A percentile compares a stretch with the other conserved stretches of the same genome.
These are phyloP conservation scores for Apis laboriosa DNA, from an alignment of 1,140 invertebrate genomes.

Conservation along the genomic window DNA sequence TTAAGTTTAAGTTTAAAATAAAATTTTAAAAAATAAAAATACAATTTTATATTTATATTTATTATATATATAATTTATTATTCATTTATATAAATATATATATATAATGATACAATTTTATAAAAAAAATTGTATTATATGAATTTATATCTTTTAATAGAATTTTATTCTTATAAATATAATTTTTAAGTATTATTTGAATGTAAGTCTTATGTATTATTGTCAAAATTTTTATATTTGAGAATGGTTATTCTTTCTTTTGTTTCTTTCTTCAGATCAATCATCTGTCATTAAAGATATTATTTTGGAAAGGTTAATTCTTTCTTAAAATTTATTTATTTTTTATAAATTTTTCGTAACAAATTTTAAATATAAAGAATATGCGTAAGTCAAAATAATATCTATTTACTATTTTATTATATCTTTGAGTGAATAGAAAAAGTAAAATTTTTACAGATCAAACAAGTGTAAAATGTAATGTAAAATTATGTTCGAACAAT, in stretches of 20 bases:
- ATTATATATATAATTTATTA: not conserved
- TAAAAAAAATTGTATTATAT: not conserved
- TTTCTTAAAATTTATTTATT: not conserved
- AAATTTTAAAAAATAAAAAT: not conserved
- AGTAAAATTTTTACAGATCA: slow-evolving; percentile 17
- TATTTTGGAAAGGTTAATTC: slow-evolving; percentile 25
- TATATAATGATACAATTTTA: not conserved
- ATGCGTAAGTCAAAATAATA: slow-evolving; percentile 16
- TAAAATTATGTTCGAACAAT: slow-evolving; percentile 11
- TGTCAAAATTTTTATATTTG: not conserved
- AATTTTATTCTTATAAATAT: not conserved
- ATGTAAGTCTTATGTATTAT: not conserved
- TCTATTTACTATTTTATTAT: too few species aligned
- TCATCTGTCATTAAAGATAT: slow-evolving; percentile 13
- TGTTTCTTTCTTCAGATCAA: not conserved
- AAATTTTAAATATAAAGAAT: not conserved
- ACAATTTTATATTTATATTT: not conserved
- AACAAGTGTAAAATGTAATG: not conserved
- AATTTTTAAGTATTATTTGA: not conserved
- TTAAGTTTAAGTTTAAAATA: not conserved
- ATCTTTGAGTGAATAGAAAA: not conserved
- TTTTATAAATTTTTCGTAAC: slow-evolving; percentile 10
- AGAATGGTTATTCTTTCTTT: not conserved
- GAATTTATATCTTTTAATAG: not conserved
- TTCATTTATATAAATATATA: not conserved